These are phyloP conservation scores for Ormyrus labotus DNA, from an alignment of 2,888 invertebrate genomes.

Conservation along the genomic window DNA sequence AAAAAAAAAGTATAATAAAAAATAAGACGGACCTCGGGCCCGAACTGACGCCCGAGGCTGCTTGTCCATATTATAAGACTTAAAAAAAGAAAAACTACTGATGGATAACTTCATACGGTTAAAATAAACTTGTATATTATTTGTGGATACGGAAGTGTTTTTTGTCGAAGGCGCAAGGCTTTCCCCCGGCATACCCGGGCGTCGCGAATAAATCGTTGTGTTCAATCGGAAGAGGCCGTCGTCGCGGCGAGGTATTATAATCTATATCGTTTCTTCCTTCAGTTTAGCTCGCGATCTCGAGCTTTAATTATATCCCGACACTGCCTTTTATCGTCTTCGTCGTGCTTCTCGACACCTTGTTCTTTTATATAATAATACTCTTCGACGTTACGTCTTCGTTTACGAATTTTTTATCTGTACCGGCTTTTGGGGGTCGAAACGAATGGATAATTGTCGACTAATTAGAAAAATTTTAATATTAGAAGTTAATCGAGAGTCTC, in stretches of 20 bases:
- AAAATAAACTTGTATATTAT: slow-evolving; percentile 71
- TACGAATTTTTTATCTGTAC: too few relatives aligned
- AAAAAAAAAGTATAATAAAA: slow-evolving; percentile 29
- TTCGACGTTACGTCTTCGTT: too few relatives aligned
- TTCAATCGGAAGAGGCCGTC: slow-evolving; percentile 65
- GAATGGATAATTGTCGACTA: too few relatives aligned
- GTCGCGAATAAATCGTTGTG: slow-evolving; percentile 62
- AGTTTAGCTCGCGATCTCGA: too few relatives aligned
- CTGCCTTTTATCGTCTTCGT: too few relatives aligned
- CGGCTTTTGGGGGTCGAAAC: too few relatives aligned
- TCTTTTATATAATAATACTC: too few relatives aligned
- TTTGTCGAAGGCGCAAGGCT: slow-evolving; percentile 62
- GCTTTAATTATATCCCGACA: too few relatives aligned
- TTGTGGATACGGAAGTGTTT: slow-evolving; percentile 67
- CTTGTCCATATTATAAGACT: slow-evolving; percentile 76
- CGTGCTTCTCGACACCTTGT: too few relatives aligned
- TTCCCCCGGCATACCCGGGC: slow-evolving; percentile 70
- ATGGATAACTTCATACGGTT: slow-evolving; percentile 72
- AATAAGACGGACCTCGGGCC: slow-evolving; percentile 59
- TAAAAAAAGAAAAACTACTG: slow-evolving; percentile 66
- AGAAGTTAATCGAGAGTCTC: not conserved
- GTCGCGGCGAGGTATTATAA: slow-evolving; percentile 50
- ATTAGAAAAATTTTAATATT: too few relatives aligned
- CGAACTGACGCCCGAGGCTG: slow-evolving; percentile 69
- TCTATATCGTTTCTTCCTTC: too few relatives aligned